These are phyloP conservation scores for Polyommatus iphigenia DNA, from an alignment of 2,888 invertebrate genomes.

Conservation along the genomic window DNA sequence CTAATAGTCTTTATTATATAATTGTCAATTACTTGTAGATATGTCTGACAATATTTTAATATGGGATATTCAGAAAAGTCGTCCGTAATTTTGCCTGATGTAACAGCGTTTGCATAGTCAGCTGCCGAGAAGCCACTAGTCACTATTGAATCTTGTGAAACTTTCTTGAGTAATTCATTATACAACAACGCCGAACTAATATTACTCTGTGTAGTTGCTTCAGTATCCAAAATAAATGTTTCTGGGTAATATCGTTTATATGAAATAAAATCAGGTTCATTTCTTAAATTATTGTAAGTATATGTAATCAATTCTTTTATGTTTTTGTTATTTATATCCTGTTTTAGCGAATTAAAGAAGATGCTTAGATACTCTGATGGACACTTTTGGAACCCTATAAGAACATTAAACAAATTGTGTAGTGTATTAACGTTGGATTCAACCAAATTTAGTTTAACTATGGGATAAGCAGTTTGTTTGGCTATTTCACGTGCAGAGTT, in stretches of 20 bases:
- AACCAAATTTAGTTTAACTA: slow-evolving; percentile 49
- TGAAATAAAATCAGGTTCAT: slow-evolving; percentile 42
- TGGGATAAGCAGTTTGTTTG: slow-evolving; percentile 76
- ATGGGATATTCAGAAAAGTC: slow-evolving; percentile 78
- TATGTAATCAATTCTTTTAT: slow-evolving; percentile 49
- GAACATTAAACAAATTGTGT: slow-evolving; percentile 50
- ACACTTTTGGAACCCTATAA: slow-evolving; percentile 59
- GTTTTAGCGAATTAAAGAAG: slow-evolving; percentile 49
- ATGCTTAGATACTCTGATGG: slow-evolving; percentile 46
- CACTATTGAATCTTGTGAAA: slow-evolving; percentile 43
- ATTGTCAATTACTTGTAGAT: slow-evolving; percentile 69
- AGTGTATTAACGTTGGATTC: slow-evolving; percentile 37
- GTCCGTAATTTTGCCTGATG: slow-evolving; percentile 64
- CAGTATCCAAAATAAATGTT: slow-evolving; percentile 44
- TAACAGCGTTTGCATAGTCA: slow-evolving; percentile 74
- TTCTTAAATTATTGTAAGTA: slow-evolving; percentile 45
- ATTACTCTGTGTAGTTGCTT: slow-evolving; percentile 53
- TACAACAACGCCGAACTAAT: slow-evolving; percentile 71
- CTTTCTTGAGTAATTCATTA: slow-evolving; percentile 54
- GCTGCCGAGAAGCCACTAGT: slow-evolving; percentile 60
- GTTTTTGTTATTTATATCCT: slow-evolving; percentile 43
- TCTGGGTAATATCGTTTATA: slow-evolving; percentile 60
- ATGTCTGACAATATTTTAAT: slow-evolving; percentile 72
- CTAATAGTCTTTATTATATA: slow-evolving; percentile 64
- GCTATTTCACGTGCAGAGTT: slow-evolving; percentile 75